phyloP scores from a whole-genome alignment of 2,797 vertebrate genomes.

The Lindbergichthys nudifrons region DNA sequence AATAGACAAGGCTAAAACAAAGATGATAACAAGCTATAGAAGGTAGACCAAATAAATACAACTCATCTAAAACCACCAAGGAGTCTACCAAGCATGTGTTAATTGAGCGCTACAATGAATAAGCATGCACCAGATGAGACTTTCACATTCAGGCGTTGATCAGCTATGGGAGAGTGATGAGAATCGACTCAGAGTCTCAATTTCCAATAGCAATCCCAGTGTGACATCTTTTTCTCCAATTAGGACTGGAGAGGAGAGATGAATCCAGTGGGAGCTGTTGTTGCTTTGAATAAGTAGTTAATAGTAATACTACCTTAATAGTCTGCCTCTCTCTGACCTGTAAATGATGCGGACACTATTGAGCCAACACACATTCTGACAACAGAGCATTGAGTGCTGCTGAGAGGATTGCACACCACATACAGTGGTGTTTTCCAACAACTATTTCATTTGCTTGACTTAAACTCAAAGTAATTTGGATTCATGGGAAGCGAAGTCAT shows the following conservation, averaged over 20 bases:
- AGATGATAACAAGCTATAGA: constrained; percentile 4
- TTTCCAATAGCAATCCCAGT: constrained; percentile 79
- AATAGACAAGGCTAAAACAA: constrained; percentile 14
- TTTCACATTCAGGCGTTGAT: constrained; percentile 57
- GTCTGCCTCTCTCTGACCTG: constrained; percentile 63
- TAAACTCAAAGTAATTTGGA: constrained; percentile 30
- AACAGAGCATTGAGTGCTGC: constrained; percentile 43
- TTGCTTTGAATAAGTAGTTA: constrained; percentile 71
- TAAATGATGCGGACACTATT: constrained; percentile 57
- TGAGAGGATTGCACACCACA: constrained; percentile 48
- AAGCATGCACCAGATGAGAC: constrained; percentile 72
- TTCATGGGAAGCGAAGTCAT: constrained; percentile 5
- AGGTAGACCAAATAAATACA: constrained; percentile 29
- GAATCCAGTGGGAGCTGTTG: constrained; percentile 66
- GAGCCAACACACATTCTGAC: constrained; percentile 51
- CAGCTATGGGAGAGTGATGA: constrained; percentile 75
- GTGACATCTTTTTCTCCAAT: constrained; percentile 76
- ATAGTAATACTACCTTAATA: constrained; percentile 67
- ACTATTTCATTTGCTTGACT: constrained; percentile 31
- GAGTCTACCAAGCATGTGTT: constrained; percentile 60
- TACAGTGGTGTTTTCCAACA: constrained; percentile 41
- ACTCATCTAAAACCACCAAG: constrained; percentile 51
- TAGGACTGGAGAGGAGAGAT: constrained; percentile 63
- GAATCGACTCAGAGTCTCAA: constrained; percentile 75
- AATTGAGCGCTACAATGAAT: constrained; percentile 75